Evolutionary conservation across 1,140 invertebrate species (phyloP).

Genomic region (Tribolium castaneum): DNA sequence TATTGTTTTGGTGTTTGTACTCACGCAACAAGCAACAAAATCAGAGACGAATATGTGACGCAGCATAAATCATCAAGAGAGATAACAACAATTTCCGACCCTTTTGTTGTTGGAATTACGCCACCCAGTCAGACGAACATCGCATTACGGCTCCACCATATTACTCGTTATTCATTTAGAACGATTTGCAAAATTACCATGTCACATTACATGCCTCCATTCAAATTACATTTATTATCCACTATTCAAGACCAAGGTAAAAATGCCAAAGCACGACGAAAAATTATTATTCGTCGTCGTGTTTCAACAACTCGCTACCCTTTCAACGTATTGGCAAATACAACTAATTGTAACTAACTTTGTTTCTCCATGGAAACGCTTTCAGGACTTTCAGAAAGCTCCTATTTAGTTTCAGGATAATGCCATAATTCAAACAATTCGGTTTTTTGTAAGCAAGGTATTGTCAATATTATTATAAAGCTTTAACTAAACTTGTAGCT

Average conservation of each 20-base stretch:
- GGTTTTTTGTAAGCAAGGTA: not conserved
- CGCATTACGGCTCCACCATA: slow-evolving; percentile 19
- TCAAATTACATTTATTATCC: slow-evolving; percentile 18
- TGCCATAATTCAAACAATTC: not conserved
- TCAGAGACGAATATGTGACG: slow-evolving; percentile 24
- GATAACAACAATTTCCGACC: slow-evolving; percentile 42
- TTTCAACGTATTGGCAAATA: too few species aligned
- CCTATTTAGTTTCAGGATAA: not conserved
- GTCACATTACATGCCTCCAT: slow-evolving; percentile 5
- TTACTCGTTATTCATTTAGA: slow-evolving; percentile 25
- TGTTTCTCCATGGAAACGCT: not conserved
- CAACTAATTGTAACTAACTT: not conserved
- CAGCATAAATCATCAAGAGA: slow-evolving; percentile 34
- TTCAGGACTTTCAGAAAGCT: not conserved
- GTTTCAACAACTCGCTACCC: too few species aligned
- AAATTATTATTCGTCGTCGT: too few species aligned
- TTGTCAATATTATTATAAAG: too few species aligned
- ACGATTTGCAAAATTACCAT: slow-evolving; percentile 30
- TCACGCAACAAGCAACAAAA: slow-evolving; percentile 17
- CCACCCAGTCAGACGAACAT: slow-evolving; percentile 29
- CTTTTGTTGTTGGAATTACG: slow-evolving; percentile 30
- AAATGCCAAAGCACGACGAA: not conserved
- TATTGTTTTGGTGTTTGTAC: slow-evolving; percentile 5
- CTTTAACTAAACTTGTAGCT: too few species aligned
- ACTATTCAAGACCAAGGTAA: not conserved